Conservation (phyloP, 1,140 invertebrate genomes). For the Odontomachus brunneus region DNA sequence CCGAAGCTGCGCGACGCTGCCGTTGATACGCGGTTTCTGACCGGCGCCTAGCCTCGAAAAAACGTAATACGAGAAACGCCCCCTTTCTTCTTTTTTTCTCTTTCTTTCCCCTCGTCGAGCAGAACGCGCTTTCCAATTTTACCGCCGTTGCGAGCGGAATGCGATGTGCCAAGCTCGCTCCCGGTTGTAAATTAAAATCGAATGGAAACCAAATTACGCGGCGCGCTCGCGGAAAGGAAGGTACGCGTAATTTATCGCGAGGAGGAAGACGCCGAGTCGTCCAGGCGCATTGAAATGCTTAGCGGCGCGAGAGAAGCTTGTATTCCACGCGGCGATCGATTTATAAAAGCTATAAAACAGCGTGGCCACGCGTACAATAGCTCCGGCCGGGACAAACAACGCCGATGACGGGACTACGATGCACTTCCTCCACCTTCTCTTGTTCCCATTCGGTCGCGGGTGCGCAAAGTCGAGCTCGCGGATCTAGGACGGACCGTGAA, state of each 20-base stretch:
- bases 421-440: background rate
- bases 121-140: conserved; percentile 49
- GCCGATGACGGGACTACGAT: background rate
- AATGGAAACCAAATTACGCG: conserved; percentile 51
- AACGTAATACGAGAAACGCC: conserved; percentile 48
- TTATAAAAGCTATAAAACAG: conserved; percentile 15
- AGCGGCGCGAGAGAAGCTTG: conserved; percentile 8
- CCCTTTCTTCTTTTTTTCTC: background rate
- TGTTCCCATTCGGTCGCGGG: background rate
- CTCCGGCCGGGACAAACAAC: background rate
- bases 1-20: conserved; percentile 21
- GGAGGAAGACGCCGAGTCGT: conserved; percentile 30
- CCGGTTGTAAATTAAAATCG: conserved; percentile 49
- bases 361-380: too few species aligned
- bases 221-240: background rate
- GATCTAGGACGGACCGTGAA: conserved; percentile 24
- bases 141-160: background rate
- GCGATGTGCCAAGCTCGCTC: background rate
- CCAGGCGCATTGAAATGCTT: conserved; percentile 39
- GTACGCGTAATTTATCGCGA: conserved; percentile 47
- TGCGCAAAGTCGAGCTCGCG: conserved; percentile 35
- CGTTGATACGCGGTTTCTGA: conserved; percentile 63
- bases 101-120: background rate
- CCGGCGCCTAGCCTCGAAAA: conserved; percentile 43
- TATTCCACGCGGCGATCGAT: conserved; percentile 14